Evolutionary conservation across 2,113 vertebrate species (phyloP).

Genomic region (Hydrochoerus hydrochaeris): DNA sequence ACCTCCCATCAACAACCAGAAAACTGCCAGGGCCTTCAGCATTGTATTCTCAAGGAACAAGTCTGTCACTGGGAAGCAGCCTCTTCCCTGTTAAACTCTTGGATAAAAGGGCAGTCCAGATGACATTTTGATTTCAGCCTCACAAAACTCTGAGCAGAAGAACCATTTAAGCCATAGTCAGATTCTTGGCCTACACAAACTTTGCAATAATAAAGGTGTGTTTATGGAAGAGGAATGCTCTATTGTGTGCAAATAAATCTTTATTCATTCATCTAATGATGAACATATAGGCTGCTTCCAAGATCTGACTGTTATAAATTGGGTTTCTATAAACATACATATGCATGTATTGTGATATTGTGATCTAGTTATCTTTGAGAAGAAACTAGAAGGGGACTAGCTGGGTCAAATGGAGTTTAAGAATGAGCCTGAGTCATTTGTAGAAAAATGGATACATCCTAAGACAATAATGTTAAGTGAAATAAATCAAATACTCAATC

Average conservation of each 20-base stretch:
- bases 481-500: neutral
- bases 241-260: neutral
- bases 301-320: neutral
- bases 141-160: neutral
- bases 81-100: neutral
- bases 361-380: neutral
- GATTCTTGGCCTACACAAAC: neutral
- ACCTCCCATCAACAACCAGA: neutral
- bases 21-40: neutral
- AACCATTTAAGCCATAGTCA: neutral
- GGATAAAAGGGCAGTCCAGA: neutral
- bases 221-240: neutral
- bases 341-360: neutral
- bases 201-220: neutral
- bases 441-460: neutral
- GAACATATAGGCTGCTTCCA: neutral
- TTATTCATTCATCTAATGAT: neutral
- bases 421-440: neutral
- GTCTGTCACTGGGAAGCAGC: neutral
- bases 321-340: neutral
- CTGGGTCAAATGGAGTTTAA: neutral
- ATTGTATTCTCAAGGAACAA: neutral
- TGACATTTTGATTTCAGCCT: neutral
- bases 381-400: neutral
- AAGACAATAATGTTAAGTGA: neutral